phyloP scores from a whole-genome alignment of 2,113 vertebrate species.

The Onychorhynchus coronatus region DNA sequence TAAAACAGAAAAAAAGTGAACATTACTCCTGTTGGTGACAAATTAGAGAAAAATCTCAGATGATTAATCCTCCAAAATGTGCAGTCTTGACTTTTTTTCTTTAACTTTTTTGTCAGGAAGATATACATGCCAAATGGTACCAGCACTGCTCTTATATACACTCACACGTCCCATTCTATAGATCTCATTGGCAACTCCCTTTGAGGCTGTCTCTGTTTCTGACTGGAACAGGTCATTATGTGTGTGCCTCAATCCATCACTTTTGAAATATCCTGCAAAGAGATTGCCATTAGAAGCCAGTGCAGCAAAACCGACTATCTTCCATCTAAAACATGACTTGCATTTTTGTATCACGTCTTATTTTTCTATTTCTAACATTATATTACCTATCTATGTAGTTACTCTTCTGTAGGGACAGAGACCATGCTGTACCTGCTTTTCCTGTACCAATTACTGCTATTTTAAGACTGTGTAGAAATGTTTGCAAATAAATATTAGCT shows the following conservation, averaged over 20 bases:
- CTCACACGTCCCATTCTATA: not conserved
- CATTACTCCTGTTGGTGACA: not conserved
- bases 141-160: not conserved
- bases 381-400: not conserved
- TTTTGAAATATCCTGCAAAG: constrained; percentile 38
- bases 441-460: not conserved
- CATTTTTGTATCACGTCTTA: not conserved
- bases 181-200: not conserved
- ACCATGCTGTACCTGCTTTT: constrained; percentile 2
- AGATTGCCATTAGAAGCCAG: constrained; percentile 24
- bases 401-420: not conserved
- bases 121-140: not conserved
- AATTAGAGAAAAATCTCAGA: constrained; percentile 16
- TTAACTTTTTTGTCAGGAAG: not conserved
- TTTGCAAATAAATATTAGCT: constrained; percentile 13
- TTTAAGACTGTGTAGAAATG: not conserved
- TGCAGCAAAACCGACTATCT: not conserved
- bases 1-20: constrained; percentile 22
- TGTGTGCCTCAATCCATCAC: constrained; percentile 37
- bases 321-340: constrained; percentile 19
- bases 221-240: constrained; percentile 45
- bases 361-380: not conserved
- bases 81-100: not conserved
- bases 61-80: constrained; percentile 35
- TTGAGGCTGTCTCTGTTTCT: constrained; percentile 29